Percentiles rank a stretch among this genome's conserved stretches.
Evolutionary conservation across 2,888 invertebrate genomes (phyloP).

Genomic region (Megalurothrips usitatus): DNA sequence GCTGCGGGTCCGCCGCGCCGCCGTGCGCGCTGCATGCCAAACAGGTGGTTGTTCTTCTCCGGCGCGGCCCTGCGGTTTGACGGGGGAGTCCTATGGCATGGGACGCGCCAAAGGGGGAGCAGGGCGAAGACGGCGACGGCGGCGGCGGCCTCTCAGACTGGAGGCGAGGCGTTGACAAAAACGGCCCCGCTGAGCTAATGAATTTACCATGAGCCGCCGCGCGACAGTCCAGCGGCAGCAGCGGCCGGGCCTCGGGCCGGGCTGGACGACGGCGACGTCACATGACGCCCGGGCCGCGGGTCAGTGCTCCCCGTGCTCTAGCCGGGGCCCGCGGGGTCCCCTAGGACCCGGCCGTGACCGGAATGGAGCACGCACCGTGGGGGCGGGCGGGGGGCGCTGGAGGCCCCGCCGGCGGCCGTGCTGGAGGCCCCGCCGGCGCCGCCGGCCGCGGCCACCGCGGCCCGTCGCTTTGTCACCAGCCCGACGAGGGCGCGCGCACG

Average conservation of each 20-base stretch:
- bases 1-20: background rate
- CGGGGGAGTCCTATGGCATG: background rate
- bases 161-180: background rate
- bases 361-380: background rate
- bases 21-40: background rate
- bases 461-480: background rate
- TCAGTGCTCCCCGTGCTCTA: background rate
- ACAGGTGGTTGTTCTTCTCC: slow-evolving; percentile 4
- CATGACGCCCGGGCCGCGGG: background rate
- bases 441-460: background rate
- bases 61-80: background rate
- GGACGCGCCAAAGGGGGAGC: background rate
- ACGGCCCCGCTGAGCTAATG: background rate
- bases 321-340: background rate
- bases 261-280: no score
- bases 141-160: background rate
- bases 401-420: no score
- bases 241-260: no score
- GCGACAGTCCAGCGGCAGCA: no score
- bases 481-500: no score
- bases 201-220: background rate
- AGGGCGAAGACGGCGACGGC: no score
- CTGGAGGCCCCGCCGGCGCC: no score
- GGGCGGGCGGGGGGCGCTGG: background rate
- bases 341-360: no score